Evolutionary conservation across 1,140 invertebrate genomes (phyloP).

Genomic region (Tetramorium alpestre): DNA sequence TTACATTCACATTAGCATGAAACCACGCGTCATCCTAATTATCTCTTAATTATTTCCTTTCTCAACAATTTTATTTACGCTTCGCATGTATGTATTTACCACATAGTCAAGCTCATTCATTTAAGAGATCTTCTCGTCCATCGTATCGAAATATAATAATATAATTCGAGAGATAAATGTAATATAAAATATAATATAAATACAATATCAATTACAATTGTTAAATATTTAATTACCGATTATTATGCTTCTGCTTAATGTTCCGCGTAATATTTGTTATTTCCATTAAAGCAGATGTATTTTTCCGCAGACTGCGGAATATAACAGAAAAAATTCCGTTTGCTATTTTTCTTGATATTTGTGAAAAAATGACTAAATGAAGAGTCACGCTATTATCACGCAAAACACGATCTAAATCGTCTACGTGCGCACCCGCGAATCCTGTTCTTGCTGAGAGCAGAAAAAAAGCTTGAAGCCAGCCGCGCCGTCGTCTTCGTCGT

Average conservation of each 20-base stretch:
- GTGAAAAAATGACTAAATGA: neutral
- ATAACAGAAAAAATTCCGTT: neutral
- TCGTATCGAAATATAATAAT: no score
- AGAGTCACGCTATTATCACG: neutral
- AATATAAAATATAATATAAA: no score
- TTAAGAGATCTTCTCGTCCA: no score
- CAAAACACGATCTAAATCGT: neutral
- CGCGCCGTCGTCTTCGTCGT: neutral
- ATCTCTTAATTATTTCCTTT: no score
- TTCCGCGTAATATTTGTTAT: neutral
- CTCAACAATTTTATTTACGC: no score
- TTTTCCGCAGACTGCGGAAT: neutral
- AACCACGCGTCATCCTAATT: no score
- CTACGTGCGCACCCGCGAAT: neutral
- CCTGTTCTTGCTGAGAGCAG: constrained; percentile 3
- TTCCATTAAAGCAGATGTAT: neutral
- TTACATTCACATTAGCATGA: no score
- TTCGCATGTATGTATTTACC: no score
- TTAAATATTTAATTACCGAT: no score
- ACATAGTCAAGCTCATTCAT: no score
- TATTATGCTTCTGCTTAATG: neutral
- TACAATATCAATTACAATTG: no score
- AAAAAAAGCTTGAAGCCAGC: neutral
- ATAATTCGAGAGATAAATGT: no score
- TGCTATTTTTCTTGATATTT: neutral